Base-by-base conservation (phyloP, 2,113 vertebrate species). In the Polypterus senegalus region DNA sequence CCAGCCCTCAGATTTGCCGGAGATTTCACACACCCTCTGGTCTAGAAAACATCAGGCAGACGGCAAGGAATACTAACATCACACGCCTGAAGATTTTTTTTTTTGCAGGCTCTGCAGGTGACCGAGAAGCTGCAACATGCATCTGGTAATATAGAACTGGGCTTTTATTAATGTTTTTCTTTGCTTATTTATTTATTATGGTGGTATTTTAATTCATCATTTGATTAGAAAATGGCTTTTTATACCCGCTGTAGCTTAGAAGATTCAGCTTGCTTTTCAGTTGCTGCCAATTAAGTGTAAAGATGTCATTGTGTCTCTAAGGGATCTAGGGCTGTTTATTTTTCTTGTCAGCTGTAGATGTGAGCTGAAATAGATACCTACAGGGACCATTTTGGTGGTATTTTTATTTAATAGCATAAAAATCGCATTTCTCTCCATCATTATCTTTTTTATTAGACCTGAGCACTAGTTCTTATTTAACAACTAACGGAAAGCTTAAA, bases 61-160 rank as follows among this genome's bases (percentile, higher is more conserved):
- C 73, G 60, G 71, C 6, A 62, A 67, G 72, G 69, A 78, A 74
- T 10, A 67, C 58, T 67, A 63, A 51, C 60, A 11, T 49, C 49
- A 53, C 59, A 49, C 45, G 6, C 6, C 59, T 49, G 59, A 65
- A 10, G 4, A 49, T 47, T 49, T 61, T 57, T 3, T 27, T 27
- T 27, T 27, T 61, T 61, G 3, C 3, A 62, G 57, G 52, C 68
- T 69, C 78, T 63, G 81, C 82, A 79, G 79, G 82, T 77, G 76
- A 54, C 79, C 71, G 67, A 51, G 78, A 64, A 85, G 78, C 83
- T 77, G 79, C 81, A 67, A 55, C 47, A 89, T 90, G 86, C 78
- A 77, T 62, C 81, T 89, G 88, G 88, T 89, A 89, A 88, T 5
- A 80, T 77, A 75, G 27, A 27, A 27, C 27, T 27, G 27, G 27